phyloP scores from a whole-genome alignment of 23 tunicate species.

The Trididemnum clinides region DNA sequence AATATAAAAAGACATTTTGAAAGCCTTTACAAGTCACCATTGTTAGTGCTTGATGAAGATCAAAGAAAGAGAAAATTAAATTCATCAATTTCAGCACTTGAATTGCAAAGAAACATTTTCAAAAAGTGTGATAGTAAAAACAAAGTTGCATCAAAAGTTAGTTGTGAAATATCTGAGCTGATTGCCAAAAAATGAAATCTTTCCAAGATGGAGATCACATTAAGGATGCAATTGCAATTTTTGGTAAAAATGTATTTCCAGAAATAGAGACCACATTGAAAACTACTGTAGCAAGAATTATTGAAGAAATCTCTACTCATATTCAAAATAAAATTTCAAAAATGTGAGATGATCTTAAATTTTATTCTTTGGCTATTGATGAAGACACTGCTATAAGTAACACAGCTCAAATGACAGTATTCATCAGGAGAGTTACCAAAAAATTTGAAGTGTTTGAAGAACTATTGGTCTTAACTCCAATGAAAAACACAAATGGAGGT shows the following conservation, averaged over 20 bases:
- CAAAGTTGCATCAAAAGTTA: not conserved
- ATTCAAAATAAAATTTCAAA: not conserved
- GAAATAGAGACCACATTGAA: not conserved
- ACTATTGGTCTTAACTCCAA: not conserved
- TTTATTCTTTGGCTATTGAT: not conserved
- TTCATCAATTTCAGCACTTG: not conserved
- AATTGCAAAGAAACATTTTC: not conserved
- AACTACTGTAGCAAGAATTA: not conserved
- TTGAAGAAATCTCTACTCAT: not conserved
- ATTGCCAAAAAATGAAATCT: not conserved
- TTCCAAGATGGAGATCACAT: not conserved
- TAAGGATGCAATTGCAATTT: constrained; percentile 5
- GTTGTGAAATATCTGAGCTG: no score
- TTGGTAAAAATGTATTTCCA: not conserved
- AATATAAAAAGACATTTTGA: not conserved
- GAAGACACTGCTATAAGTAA: not conserved
- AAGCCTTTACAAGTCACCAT: not conserved
- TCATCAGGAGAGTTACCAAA: not conserved
- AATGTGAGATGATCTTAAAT: not conserved
- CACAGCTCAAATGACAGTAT: not conserved
- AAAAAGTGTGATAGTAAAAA: not conserved
- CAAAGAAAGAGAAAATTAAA: not conserved
- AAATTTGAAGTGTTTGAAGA: not conserved
- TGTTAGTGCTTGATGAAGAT: not conserved
- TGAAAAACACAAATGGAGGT: not conserved